These are phyloP conservation scores for Euura lappo DNA, from an alignment of 1,140 invertebrate species.

Conservation along the genomic window DNA sequence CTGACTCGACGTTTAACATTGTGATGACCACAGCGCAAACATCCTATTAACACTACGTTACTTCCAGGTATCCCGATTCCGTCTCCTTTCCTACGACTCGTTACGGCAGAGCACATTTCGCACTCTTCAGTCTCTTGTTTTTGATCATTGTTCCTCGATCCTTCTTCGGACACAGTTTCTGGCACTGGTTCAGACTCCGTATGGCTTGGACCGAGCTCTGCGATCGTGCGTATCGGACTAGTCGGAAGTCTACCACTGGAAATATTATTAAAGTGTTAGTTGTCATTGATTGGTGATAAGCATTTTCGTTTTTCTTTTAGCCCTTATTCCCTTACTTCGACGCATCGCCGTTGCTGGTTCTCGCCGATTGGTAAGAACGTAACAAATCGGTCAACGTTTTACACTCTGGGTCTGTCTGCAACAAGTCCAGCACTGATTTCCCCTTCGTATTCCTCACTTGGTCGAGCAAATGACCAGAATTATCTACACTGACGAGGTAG, in stretches of 20 bases:
- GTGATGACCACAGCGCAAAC: conserved; percentile 30
- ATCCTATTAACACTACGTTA: conserved; percentile 24
- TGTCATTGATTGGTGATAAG: no score
- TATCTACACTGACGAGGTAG: conserved; percentile 48
- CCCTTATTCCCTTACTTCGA: background rate
- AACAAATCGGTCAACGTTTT: conserved; percentile 43
- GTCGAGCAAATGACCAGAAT: conserved; percentile 41
- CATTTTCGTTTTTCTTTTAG: background rate
- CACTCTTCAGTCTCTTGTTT: conserved; percentile 25
- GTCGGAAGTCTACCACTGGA: background rate
- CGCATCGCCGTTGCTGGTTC: background rate
- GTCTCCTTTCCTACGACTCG: conserved; percentile 19
- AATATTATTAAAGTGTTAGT: background rate
- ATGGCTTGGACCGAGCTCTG: background rate
- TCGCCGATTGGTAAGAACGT: conserved; percentile 45
- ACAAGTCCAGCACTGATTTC: conserved; percentile 68
- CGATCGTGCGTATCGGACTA: background rate
- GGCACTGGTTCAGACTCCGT: background rate
- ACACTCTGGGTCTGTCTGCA: conserved; percentile 49
- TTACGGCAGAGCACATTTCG: conserved; percentile 26
- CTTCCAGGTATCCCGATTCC: conserved; percentile 30
- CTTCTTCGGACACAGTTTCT: background rate
- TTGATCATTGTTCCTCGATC: background rate
- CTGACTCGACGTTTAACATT: conserved; percentile 23
- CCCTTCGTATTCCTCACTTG: conserved; percentile 71